Base-by-base conservation (phyloP, 2,888 invertebrate genomes). In the Coenonympha arcania region DNA sequence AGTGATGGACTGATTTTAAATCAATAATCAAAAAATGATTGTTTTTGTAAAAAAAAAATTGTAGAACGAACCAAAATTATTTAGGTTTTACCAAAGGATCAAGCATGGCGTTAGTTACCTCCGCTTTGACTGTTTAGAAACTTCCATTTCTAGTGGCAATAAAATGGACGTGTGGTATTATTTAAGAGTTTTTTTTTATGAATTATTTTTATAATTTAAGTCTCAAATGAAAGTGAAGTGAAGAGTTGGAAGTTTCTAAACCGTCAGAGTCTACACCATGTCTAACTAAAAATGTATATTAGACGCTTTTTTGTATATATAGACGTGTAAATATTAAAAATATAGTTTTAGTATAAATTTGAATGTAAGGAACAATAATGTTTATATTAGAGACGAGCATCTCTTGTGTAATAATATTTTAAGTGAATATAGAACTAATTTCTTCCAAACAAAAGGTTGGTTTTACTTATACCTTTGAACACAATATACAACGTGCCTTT, bases 41-140 rank as follows among this genome's bases (percentile, higher is more conserved):
- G 22, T 20, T 11, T 39, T 19, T 39, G 30, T 39, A 34, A n/a
- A n/a, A 44, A n/a, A 44, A 41, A 48, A 48, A 41, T 41, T 26
- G 16, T 49, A 46, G 56, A 49, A 61, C 60, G 61, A 67, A 70
- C 72, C 71, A 69, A 70, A 70, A 66, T 69, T 62, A 60, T 30
- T 39, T 44, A 30, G 42, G 55, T 34, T 62, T 65, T 64, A 69
- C 71, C 70, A 66, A 66, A 67, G 70, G 63, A 63, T 66, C 59
- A 13, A 44, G 53, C 60, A 65, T 63, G 68, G 71, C 65, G 66
- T 64, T 68, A 69, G 71, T 70, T 68, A 70, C 66, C 67, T 63
- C 59, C 56, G 56, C 48, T 51, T 39, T 39, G 37, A 22, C 8
- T 9, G 22, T 15, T 39, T 9, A 39, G 37, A 15, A 11, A 15